Conservation (phyloP, 2,888 invertebrate genomes). For the Ligdia adustata region DNA sequence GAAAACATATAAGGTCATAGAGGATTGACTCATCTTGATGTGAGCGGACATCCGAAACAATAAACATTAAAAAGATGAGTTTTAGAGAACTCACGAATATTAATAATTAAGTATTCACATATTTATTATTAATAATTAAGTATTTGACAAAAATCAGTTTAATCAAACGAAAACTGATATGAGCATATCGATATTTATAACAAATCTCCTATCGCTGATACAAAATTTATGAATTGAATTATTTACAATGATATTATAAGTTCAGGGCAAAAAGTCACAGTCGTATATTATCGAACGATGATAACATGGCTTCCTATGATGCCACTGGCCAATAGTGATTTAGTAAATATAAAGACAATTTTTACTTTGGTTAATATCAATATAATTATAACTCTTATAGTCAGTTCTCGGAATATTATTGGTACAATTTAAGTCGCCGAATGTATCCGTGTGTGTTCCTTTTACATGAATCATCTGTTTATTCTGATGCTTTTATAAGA, state of each 20-base stretch:
- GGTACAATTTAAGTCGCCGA: not conserved
- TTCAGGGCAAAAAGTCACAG: slow-evolving; percentile 40
- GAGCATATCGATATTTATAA: no score
- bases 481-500: slow-evolving; percentile 32
- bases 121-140: no score
- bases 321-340: slow-evolving; percentile 1
- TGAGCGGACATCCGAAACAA: no score
- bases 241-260: slow-evolving; percentile 38
- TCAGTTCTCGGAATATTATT: slow-evolving; percentile 14
- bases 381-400: slow-evolving; percentile 3
- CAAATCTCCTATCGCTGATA: no score
- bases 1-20: no score
- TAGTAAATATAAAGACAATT: not conserved
- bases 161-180: no score
- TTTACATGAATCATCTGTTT: slow-evolving; percentile 38
- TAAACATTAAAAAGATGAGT: no score
- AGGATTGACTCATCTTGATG: no score
- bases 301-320: slow-evolving; percentile 37
- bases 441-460: slow-evolving; percentile 8
- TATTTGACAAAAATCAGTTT: no score
- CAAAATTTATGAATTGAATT: no score
- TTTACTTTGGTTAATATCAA: slow-evolving; percentile 5
- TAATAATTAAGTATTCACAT: no score
- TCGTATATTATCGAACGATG: slow-evolving; percentile 40
- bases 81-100: no score